A percentile compares a stretch with the other conserved stretches of the same genome.
Evolutionary conservation across 2,888 invertebrate genomes (phyloP).

Genomic region (Lithophane socia): DNA sequence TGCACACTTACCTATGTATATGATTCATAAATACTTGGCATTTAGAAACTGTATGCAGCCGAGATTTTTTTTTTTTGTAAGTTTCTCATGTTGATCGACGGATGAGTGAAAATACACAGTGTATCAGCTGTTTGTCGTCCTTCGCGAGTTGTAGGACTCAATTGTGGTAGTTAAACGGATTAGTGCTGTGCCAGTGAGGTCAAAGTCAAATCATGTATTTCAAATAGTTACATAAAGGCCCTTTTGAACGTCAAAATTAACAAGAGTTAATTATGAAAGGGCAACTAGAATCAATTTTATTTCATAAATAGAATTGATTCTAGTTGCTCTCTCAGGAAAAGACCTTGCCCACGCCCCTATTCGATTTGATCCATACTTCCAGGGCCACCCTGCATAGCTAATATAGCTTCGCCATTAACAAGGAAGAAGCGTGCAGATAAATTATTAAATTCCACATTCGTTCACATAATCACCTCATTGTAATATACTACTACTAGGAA

Average conservation of each 20-base stretch:
- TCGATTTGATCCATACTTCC: too few relatives aligned
- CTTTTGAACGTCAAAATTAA: too few relatives aligned
- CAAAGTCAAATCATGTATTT: too few relatives aligned
- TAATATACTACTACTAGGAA: constrained; percentile 43
- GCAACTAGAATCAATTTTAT: too few relatives aligned
- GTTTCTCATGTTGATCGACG: constrained; percentile 48
- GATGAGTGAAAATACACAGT: constrained; percentile 52
- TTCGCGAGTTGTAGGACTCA: constrained; percentile 41
- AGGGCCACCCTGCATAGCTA: too few relatives aligned
- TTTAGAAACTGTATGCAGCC: constrained; percentile 57
- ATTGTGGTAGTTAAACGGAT: constrained; percentile 52
- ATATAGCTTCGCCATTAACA: constrained; percentile 18
- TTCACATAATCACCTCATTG: constrained; percentile 53
- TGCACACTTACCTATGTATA: constrained; percentile 56
- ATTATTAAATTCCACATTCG: constrained; percentile 48
- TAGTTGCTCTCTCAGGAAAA: too few relatives aligned
- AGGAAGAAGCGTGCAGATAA: constrained; percentile 49
- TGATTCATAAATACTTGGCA: constrained; percentile 62
- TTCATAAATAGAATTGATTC: too few relatives aligned
- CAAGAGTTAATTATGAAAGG: too few relatives aligned
- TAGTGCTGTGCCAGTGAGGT: constrained; percentile 17
- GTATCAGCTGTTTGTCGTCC: constrained; percentile 58
- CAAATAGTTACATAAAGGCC: too few relatives aligned
- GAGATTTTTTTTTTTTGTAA: constrained; percentile 56
- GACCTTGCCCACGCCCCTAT: too few relatives aligned